Conservation (phyloP, 2,888 invertebrate species). For the Xylophagus ater region DNA sequence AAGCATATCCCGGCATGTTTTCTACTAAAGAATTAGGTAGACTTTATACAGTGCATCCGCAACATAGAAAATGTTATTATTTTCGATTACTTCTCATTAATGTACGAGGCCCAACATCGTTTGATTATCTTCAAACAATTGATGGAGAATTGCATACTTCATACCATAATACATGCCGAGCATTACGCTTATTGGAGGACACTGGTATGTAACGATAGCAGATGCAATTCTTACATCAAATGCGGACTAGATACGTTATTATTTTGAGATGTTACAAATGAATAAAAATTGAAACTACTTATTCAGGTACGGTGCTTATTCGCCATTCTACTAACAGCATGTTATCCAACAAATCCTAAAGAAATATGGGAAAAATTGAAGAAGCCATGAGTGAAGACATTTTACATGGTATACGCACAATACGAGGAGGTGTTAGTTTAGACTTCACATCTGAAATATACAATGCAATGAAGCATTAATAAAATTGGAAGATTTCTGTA, state of each 20-base stretch:
- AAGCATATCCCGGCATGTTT: conserved; percentile 20
- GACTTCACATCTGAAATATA: conserved; percentile 19
- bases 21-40: too few relatives aligned
- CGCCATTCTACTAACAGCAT: conserved; percentile 16
- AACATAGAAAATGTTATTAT: conserved; percentile 23
- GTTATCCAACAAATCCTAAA: conserved; percentile 16
- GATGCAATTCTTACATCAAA: too few relatives aligned
- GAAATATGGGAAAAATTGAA: conserved; percentile 18
- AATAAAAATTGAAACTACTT: too few relatives aligned
- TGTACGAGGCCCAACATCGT: too few relatives aligned
- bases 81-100: conserved; percentile 12
- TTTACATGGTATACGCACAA: conserved; percentile 11
- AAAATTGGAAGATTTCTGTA: conserved; percentile 24
- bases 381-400: conserved; percentile 20
- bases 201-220: too few relatives aligned
- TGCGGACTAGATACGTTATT: too few relatives aligned
- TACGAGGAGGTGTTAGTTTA: conserved; percentile 6
- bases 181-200: too few relatives aligned
- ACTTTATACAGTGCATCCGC: too few relatives aligned
- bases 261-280: too few relatives aligned
- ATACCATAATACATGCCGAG: too few relatives aligned
- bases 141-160: too few relatives aligned
- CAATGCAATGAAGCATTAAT: conserved; percentile 22
- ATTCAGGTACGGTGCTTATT: conserved; percentile 20
- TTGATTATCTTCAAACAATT: too few relatives aligned